A percentile compares a stretch with the other conserved stretches of the same genome.
phyloP scores from a whole-genome alignment of 2,113 vertebrate genomes.

The Syngnathus scovelli region DNA sequence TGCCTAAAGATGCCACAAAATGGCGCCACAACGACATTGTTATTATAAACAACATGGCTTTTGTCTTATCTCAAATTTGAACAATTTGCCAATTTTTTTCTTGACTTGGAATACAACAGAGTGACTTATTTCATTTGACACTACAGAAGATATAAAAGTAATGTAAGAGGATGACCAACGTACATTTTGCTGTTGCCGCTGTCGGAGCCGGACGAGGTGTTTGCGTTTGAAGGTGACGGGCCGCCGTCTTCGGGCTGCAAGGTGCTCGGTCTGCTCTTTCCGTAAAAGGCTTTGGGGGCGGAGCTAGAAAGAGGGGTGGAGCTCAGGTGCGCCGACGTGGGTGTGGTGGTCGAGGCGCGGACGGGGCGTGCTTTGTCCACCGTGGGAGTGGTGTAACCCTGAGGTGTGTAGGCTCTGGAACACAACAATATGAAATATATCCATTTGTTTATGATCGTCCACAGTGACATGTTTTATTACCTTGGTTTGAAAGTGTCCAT shows the following conservation, averaged over 20 bases:
- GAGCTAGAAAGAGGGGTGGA: slow-evolving; percentile 79
- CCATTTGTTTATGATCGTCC: too few species aligned
- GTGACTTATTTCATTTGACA: too few species aligned
- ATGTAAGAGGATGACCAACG: slow-evolving; percentile 6
- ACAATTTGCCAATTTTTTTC: too few species aligned
- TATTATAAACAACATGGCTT: too few species aligned
- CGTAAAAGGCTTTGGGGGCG: slow-evolving; percentile 80
- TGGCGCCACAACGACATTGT: too few species aligned
- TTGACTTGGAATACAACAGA: too few species aligned
- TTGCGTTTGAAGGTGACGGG: slow-evolving; percentile 46
- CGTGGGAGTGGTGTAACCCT: slow-evolving; percentile 74
- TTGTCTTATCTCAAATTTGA: too few species aligned
- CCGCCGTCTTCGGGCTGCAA: slow-evolving; percentile 71
- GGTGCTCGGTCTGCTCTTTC: slow-evolving; percentile 66
- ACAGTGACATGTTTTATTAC: slow-evolving; percentile 53
- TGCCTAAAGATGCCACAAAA: too few species aligned
- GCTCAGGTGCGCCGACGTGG: slow-evolving; percentile 55
- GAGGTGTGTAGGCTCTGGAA: slow-evolving; percentile 71
- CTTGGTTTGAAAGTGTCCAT: slow-evolving; percentile 70
- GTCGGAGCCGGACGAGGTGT: slow-evolving; percentile 44
- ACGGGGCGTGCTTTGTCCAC: slow-evolving; percentile 65
- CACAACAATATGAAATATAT: neutral
- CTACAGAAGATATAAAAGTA: too few species aligned
- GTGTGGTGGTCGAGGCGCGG: slow-evolving; percentile 62
- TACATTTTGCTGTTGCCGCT: slow-evolving; percentile 67